A percentile compares a stretch with the other conserved stretches of the same genome.
Evolutionary conservation across 2,888 invertebrate species (phyloP).

Genomic region (Cheilosia soror): DNA sequence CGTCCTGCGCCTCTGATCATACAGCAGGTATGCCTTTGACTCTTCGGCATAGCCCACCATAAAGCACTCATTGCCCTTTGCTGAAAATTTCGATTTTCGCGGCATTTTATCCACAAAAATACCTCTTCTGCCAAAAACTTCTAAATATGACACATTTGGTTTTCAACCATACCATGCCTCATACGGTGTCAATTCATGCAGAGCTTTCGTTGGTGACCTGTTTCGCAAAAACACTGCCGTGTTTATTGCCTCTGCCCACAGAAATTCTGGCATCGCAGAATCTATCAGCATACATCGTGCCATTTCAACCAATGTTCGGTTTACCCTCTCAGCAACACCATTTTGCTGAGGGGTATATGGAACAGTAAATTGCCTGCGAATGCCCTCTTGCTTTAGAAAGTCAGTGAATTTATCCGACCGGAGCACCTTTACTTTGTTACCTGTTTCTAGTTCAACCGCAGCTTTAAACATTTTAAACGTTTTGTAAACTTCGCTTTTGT

Average conservation of each 20-base stretch:
- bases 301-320: conserved; percentile 10
- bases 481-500: not conserved
- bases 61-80: conserved; percentile 32
- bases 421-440: conserved; percentile 4
- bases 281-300: conserved; percentile 1
- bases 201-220: conserved; percentile 48
- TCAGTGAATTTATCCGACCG: conserved; percentile 3
- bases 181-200: conserved; percentile 15
- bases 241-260: conserved; percentile 16
- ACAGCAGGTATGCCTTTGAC: conserved; percentile 36
- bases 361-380: conserved; percentile 27
- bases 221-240: conserved; percentile 54
- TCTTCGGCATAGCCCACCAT: conserved; percentile 30
- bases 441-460: conserved; percentile 9
- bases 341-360: conserved; percentile 17
- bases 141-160: conserved; percentile 40
- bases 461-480: not conserved
- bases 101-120: conserved; percentile 52
- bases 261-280: not conserved
- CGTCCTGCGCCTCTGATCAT: conserved; percentile 15
- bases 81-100: conserved; percentile 38
- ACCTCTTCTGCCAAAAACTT: conserved; percentile 50
- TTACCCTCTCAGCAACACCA: conserved; percentile 3
- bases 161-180: conserved; percentile 37
- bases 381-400: conserved; percentile 3